Evolutionary conservation across 2,113 vertebrate genomes (phyloP).

Genomic region (Hiodon alosoides): DNA sequence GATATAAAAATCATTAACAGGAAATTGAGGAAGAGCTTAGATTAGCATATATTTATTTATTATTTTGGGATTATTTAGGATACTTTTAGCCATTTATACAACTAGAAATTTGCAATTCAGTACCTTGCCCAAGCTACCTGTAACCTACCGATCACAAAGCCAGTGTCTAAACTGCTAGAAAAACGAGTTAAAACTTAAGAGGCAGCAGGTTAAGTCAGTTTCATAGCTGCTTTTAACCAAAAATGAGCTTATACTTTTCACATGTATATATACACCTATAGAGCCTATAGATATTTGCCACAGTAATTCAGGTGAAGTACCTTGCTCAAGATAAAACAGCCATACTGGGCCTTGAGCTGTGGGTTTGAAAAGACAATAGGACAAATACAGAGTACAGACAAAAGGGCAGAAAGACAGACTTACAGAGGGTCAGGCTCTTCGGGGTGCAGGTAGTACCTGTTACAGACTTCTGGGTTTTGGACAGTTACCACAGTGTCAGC

Average conservation of each 20-base stretch:
- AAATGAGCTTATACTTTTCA: not conserved
- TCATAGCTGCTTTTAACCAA: too few species aligned
- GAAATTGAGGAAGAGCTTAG: too few species aligned
- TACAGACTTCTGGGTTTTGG: slow-evolving; percentile 64
- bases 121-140: too few species aligned
- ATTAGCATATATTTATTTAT: too few species aligned
- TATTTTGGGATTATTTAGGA: too few species aligned
- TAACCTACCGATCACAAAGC: too few species aligned
- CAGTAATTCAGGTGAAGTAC: not conserved
- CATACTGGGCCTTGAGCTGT: not conserved
- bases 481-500: slow-evolving; percentile 53
- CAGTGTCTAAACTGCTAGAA: too few species aligned
- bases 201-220: too few species aligned
- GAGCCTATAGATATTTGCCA: not conserved
- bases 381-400: not conserved
- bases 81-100: too few species aligned
- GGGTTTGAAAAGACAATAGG: too few species aligned
- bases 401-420: not conserved
- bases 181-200: too few species aligned
- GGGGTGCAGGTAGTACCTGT: slow-evolving; percentile 75
- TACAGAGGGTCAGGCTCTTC: slow-evolving; percentile 68
- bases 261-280: not conserved
- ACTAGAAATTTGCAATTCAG: too few species aligned
- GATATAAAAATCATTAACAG: not conserved
- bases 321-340: not conserved